These are phyloP conservation scores for Saccopteryx leptura DNA, from an alignment of 2,113 vertebrate species.

Conservation along the genomic window DNA sequence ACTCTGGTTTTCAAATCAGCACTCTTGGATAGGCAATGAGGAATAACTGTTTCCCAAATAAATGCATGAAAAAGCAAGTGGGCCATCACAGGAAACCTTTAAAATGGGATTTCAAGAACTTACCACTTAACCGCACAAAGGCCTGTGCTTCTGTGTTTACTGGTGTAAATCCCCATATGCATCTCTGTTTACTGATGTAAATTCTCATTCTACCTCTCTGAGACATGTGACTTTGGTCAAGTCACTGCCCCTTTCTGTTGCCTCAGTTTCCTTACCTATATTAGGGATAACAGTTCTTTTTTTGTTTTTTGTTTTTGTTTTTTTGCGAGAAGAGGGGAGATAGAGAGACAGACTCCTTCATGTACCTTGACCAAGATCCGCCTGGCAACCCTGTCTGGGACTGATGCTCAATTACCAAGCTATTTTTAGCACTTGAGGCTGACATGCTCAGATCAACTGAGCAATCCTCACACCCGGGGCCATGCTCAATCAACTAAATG, in stretches of 20 bases:
- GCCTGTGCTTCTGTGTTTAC: background rate
- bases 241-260: background rate
- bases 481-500: too few relatives aligned
- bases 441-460: too few relatives aligned
- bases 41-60: background rate
- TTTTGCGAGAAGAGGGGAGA: too few relatives aligned
- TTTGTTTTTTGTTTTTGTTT: too few relatives aligned
- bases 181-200: background rate
- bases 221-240: background rate
- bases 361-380: too few relatives aligned
- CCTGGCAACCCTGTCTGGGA: too few relatives aligned
- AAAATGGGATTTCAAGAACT: background rate
- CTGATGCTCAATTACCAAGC: too few relatives aligned
- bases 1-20: background rate
- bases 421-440: too few relatives aligned
- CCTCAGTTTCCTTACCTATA: slow-evolving; percentile 44
- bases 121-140: background rate
- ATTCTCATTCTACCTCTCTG: background rate
- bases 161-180: too few relatives aligned
- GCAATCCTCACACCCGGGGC: too few relatives aligned
- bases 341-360: too few relatives aligned
- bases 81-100: background rate
- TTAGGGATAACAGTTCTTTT: background rate
- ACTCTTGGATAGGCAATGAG: too few relatives aligned
- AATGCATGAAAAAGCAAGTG: background rate